These are phyloP conservation scores for Tholera decimalis DNA, from an alignment of 2,888 invertebrate species.

Conservation along the genomic window DNA sequence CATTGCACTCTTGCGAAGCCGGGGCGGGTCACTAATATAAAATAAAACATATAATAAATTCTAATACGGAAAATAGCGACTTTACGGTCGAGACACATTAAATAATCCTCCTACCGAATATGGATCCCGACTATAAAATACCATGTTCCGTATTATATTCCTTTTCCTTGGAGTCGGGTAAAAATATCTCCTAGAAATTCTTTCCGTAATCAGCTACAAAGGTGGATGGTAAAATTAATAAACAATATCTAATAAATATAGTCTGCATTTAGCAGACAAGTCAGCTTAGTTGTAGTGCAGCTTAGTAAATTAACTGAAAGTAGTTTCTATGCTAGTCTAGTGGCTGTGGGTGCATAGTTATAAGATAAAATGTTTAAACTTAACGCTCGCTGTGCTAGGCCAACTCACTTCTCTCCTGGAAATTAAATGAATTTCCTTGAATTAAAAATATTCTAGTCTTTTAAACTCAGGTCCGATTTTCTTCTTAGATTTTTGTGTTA, in stretches of 20 bases:
- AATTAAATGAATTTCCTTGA: slow-evolving; percentile 39
- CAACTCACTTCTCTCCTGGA: slow-evolving; percentile 26
- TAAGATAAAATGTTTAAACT: slow-evolving; percentile 57
- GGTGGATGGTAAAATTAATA: slow-evolving; percentile 28
- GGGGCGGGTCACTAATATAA: too few relatives aligned
- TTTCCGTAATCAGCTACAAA: not conserved
- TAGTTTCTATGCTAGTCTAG: slow-evolving; percentile 44
- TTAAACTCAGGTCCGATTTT: slow-evolving; percentile 14
- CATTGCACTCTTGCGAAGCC: too few relatives aligned
- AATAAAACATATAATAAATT: too few relatives aligned
- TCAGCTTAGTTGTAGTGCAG: slow-evolving; percentile 45
- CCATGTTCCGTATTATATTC: too few relatives aligned
- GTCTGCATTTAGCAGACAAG: slow-evolving; percentile 9
- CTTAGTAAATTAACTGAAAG: slow-evolving; percentile 60
- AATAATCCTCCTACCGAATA: too few relatives aligned
- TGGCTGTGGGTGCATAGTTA: slow-evolving; percentile 39
- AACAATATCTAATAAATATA: slow-evolving; percentile 40
- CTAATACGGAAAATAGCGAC: too few relatives aligned
- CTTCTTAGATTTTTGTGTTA: slow-evolving; percentile 23
- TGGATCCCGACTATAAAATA: too few relatives aligned
- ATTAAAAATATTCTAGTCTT: slow-evolving; percentile 41
- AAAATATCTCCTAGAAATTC: too few relatives aligned
- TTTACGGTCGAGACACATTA: too few relatives aligned
- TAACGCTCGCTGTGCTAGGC: slow-evolving; percentile 19
- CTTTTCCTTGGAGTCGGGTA: too few relatives aligned